Base-by-base conservation (phyloP, 2,888 invertebrate genomes). In the Germaria angustata region DNA sequence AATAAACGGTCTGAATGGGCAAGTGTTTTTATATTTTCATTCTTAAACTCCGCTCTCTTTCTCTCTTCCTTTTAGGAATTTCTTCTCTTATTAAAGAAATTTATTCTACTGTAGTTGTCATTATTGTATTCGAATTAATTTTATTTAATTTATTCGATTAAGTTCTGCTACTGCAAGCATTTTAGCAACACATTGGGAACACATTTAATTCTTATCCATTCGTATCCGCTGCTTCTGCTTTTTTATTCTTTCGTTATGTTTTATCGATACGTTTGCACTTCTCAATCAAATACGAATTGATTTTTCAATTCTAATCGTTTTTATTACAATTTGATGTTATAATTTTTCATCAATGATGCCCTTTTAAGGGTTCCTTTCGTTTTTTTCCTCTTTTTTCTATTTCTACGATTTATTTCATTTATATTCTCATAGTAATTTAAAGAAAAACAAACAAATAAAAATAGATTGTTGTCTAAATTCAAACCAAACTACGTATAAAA, bases 281-380 rank as follows among this genome's bases (percentile, higher is more conserved):
- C 69, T 49, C 22, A 51, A 80, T 59, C 59, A 76, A 66, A 71
- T 61, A 46, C 51, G 77, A 76, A 71, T 77, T 80, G 65, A 72
- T 68, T 77, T 81, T 51, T 53, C 72, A 72, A 72, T 72, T 72
- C 66, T 77, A 72, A 77, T 81, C 72, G 79, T 53, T 82, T 82
- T 79, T 73, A 79, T 82, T 79, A 59, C 69, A 59, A 71, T 75
- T 79, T 82, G 79, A 82, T 82, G 63, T 82, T 79, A 82, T 79
- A 75, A 82, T 79, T 82, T 75, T 82, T 82, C 75, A 79, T 75
- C 79, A 79, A 53, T 65, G 79, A 81, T 78, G 72, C 9, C 65
- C 59, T 44, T 68, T 71, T 81, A 71, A 76, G 59, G 65, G 71
- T 32, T 59, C 51, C 17, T 32, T 61, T 28, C 41, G 44, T 24